Percentiles rank a stretch among this genome's conserved stretches.
Evolutionary conservation across 2,113 vertebrate species (phyloP).

Genomic region (Glaucidium brasilianum): DNA sequence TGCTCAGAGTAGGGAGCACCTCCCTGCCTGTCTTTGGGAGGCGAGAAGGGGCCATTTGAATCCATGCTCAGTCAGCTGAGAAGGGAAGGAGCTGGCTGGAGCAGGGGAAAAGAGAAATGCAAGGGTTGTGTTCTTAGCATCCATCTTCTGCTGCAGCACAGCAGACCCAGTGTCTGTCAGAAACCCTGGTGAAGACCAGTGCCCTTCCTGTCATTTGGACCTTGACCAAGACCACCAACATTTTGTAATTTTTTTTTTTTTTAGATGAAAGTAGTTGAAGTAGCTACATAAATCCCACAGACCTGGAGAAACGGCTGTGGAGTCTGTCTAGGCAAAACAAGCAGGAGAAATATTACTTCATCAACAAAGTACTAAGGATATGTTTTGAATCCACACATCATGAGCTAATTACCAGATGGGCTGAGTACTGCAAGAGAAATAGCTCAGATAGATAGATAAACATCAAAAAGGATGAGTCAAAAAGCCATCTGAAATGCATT

Average conservation of each 20-base stretch:
- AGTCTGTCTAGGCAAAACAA: background rate
- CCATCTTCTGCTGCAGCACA: background rate
- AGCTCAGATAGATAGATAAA: background rate
- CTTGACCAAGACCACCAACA: background rate
- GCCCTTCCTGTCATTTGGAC: background rate
- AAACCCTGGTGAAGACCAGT: background rate
- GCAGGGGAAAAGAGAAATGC: background rate
- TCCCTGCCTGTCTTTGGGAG: background rate
- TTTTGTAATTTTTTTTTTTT: background rate
- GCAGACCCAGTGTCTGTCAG: background rate
- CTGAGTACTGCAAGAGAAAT: background rate
- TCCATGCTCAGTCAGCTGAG: background rate
- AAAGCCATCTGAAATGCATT: constrained; percentile 10
- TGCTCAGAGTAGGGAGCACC: background rate
- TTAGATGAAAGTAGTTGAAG: background rate
- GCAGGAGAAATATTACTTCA: background rate
- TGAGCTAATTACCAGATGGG: background rate
- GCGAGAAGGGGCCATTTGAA: rapidly evolving
- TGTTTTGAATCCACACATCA: background rate
- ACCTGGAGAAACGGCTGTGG: background rate
- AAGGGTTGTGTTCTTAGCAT: background rate
- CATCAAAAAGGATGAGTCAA: background rate
- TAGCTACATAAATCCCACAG: background rate
- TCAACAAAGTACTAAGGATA: background rate
- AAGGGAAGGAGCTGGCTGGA: background rate